Evolutionary conservation across 2,888 invertebrate species (phyloP).

Genomic region (Drosophila neonasuta): DNA sequence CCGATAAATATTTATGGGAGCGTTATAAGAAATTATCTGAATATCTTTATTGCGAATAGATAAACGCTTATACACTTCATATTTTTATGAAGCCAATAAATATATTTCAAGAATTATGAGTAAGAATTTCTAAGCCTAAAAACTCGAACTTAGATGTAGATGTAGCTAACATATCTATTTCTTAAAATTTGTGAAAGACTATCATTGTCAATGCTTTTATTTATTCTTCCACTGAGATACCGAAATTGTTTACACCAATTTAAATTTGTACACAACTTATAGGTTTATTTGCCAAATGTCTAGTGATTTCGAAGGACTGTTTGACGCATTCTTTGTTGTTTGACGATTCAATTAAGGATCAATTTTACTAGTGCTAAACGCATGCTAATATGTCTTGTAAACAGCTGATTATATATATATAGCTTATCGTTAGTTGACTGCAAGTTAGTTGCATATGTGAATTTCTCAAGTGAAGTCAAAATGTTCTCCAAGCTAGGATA

Average conservation of each 20-base stretch:
- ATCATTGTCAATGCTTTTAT: too few species aligned
- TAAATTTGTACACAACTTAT: too few species aligned
- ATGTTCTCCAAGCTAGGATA: slow-evolving; percentile 25
- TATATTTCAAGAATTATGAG: too few species aligned
- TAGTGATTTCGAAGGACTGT: background rate
- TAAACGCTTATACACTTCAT: background rate
- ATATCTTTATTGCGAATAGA: background rate
- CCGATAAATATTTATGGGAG: slow-evolving; percentile 3
- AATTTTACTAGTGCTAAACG: background rate
- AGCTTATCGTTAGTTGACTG: background rate
- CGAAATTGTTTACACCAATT: too few species aligned
- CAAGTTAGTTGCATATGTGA: slow-evolving; percentile 4
- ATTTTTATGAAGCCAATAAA: background rate
- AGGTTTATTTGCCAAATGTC: background rate
- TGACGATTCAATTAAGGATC: background rate
- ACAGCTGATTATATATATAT: background rate
- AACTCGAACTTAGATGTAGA: too few species aligned
- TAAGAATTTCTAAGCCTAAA: too few species aligned
- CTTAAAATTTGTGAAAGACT: too few species aligned
- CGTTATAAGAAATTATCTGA: background rate
- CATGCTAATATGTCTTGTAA: background rate
- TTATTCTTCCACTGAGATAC: too few species aligned
- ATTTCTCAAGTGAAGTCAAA: background rate
- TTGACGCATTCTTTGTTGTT: background rate
- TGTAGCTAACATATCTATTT: too few species aligned